These are phyloP conservation scores for Torymus aiolomorphi DNA, from an alignment of 2,888 invertebrate genomes.

Conservation along the genomic window DNA sequence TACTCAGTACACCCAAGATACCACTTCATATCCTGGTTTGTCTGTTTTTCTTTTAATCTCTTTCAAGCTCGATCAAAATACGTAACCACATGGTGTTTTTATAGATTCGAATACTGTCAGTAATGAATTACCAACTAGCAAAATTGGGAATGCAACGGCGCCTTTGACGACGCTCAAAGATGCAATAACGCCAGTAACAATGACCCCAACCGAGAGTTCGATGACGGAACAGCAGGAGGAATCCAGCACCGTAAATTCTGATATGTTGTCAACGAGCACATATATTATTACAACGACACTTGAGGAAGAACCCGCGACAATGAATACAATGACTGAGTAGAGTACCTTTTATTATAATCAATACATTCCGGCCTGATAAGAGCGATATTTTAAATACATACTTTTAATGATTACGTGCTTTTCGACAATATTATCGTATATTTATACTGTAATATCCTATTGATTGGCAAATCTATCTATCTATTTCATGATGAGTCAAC, in stretches of 20 bases:
- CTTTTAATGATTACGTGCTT: too few species aligned
- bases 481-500: too few species aligned
- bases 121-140: neutral
- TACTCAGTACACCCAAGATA: neutral
- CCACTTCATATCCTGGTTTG: neutral
- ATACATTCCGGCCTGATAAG: too few species aligned
- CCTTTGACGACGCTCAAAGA: neutral
- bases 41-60: too few species aligned
- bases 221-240: neutral
- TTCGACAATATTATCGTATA: too few species aligned
- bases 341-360: too few species aligned
- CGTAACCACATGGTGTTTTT: neutral
- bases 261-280: neutral
- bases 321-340: neutral
- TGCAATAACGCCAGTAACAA: too few species aligned
- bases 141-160: neutral
- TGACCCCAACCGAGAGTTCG: neutral
- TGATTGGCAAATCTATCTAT: too few species aligned
- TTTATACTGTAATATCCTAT: too few species aligned
- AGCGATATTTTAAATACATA: too few species aligned
- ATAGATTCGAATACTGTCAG: conserved; percentile 9
- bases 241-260: neutral
- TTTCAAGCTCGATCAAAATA: too few species aligned
- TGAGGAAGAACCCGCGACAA: neutral
- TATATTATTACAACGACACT: neutral